Evolutionary conservation across 2,888 invertebrate genomes (phyloP).

Genomic region (Zygogramma bicolorata): DNA sequence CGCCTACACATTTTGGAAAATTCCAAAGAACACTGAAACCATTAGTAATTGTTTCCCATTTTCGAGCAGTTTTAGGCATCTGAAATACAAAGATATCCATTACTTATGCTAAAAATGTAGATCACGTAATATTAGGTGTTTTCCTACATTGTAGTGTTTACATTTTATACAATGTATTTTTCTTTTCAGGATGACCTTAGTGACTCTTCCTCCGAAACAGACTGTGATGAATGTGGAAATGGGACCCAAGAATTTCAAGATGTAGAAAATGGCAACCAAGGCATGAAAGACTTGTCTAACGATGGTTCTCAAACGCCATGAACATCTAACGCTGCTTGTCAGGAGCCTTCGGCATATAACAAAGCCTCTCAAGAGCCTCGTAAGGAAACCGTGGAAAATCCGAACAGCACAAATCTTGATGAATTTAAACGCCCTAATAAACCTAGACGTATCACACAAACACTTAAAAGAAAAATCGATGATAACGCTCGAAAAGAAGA

Average conservation of each 20-base stretch:
- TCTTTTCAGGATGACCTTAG: too few relatives aligned
- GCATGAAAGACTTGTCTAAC: slow-evolving; percentile 4
- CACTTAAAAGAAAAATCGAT: neutral
- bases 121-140: too few relatives aligned
- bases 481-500: neutral
- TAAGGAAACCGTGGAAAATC: neutral
- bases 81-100: slow-evolving; percentile 11
- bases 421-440: slow-evolving; percentile 7
- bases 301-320: slow-evolving; percentile 12
- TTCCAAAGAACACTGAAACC: slow-evolving; percentile 25
- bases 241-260: slow-evolving; percentile 14
- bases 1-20: slow-evolving; percentile 41
- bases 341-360: slow-evolving; percentile 10
- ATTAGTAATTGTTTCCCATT: slow-evolving; percentile 17
- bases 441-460: slow-evolving; percentile 11
- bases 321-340: slow-evolving; percentile 14
- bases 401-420: slow-evolving; percentile 9
- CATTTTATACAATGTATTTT: too few relatives aligned
- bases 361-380: slow-evolving; percentile 13
- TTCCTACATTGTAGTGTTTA: too few relatives aligned
- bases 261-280: slow-evolving; percentile 15
- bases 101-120: neutral
- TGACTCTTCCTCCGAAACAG: slow-evolving; percentile 11
- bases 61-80: slow-evolving; percentile 14
- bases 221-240: slow-evolving; percentile 2